Evolutionary conservation across 2,888 invertebrate species (phyloP).

Genomic region (Acleris laterana): DNA sequence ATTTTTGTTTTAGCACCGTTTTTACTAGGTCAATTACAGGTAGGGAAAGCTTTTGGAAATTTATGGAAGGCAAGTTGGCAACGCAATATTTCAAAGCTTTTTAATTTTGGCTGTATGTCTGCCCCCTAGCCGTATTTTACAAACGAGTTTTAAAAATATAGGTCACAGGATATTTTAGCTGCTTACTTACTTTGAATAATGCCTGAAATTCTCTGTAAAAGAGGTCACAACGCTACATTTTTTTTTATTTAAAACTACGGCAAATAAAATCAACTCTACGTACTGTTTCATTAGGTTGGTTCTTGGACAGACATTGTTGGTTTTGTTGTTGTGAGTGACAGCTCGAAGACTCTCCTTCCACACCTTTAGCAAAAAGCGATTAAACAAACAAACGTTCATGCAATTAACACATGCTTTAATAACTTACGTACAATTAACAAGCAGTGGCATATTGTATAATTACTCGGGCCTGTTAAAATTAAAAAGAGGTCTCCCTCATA

Average conservation of each 20-base stretch:
- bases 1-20: constrained; percentile 1
- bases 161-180: constrained; percentile 8
- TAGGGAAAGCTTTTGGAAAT: constrained; percentile 14
- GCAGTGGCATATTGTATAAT: constrained; percentile 14
- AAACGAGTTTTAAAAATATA: constrained; percentile 17
- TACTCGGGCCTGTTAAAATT: constrained; percentile 5
- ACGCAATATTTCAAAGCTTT: constrained; percentile 14
- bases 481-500: background rate
- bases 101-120: constrained; percentile 16
- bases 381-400: constrained; percentile 58
- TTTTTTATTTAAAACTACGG: background rate
- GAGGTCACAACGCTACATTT: background rate
- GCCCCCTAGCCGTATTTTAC: constrained; percentile 10
- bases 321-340: constrained; percentile 98
- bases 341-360: constrained; percentile 96
- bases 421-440: constrained; percentile 47
- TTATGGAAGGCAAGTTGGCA: constrained; percentile 7
- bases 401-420: constrained; percentile 52
- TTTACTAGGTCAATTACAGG: constrained; percentile 11
- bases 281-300: constrained; percentile 99
- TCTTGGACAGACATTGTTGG: constrained; percentile 97
- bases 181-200: constrained; percentile 6
- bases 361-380: constrained; percentile 85
- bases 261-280: constrained; percentile 75
- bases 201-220: constrained; percentile 15